phyloP scores from a whole-genome alignment of 2,113 vertebrate genomes.

The Tylochromis polylepis region DNA sequence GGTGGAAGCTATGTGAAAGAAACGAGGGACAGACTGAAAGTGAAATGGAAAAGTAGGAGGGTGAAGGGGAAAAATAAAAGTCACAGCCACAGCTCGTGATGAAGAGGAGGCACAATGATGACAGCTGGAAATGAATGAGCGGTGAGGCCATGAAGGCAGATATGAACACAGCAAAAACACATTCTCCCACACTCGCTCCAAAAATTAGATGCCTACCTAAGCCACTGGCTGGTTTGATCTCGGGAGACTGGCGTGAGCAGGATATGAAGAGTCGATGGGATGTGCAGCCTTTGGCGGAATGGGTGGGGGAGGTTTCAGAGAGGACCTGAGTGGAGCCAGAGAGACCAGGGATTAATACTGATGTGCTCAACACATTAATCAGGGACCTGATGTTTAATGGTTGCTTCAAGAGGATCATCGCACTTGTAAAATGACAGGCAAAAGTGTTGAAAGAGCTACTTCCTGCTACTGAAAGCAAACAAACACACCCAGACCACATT shows the following conservation, averaged over 20 bases:
- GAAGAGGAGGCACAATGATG: not conserved
- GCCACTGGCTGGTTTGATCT: constrained; percentile 85
- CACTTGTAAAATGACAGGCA: not conserved
- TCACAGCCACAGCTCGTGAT: not conserved
- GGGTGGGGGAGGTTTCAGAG: constrained; percentile 81
- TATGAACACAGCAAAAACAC: not conserved
- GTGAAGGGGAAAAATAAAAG: not conserved
- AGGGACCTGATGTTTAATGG: not conserved
- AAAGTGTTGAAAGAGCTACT: not conserved
- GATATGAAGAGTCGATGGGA: constrained; percentile 89
- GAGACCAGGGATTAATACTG: constrained; percentile 6
- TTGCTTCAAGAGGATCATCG: not conserved
- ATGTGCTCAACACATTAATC: not conserved
- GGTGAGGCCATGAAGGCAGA: not conserved
- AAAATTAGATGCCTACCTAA: constrained; percentile 76
- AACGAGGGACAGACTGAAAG: not conserved
- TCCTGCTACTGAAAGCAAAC: not conserved
- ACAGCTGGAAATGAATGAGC: constrained; percentile 15
- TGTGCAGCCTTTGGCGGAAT: constrained; percentile 73
- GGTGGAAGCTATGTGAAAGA: constrained; percentile 25
- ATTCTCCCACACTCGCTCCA: not conserved
- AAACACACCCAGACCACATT: not conserved
- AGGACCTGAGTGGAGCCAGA: constrained; percentile 80
- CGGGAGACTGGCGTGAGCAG: constrained; percentile 85
- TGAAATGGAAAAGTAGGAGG: not conserved